Conservation (phyloP, 2,113 vertebrate species). For the Vanacampus margaritifer region DNA sequence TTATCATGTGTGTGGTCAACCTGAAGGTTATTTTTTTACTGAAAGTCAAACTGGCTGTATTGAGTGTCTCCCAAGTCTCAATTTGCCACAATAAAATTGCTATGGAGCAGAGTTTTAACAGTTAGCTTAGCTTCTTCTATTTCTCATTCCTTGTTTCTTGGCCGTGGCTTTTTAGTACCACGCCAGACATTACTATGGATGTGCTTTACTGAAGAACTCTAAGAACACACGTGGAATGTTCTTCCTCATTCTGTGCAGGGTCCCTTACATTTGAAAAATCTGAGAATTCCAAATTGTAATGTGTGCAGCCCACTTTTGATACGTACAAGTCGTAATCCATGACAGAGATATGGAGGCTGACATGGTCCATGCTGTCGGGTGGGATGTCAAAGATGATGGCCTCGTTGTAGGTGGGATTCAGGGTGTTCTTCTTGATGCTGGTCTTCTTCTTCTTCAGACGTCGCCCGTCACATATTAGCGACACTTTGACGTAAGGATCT, state of each 20-base stretch:
- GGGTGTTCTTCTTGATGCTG: conserved; percentile 96
- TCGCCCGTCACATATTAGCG: conserved; percentile 91
- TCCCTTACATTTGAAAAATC: background rate
- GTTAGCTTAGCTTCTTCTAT: too few species aligned
- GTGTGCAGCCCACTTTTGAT: background rate
- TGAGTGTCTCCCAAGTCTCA: too few species aligned
- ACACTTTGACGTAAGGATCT: conserved; percentile 98
- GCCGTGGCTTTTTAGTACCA: too few species aligned
- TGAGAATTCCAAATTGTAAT: background rate
- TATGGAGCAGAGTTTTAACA: too few species aligned
- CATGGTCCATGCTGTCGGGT: conserved; percentile 97
- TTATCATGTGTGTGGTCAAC: too few species aligned
- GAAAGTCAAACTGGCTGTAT: too few species aligned
- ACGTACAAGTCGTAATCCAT: conserved; percentile 97
- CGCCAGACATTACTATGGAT: background rate
- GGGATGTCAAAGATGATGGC: conserved; percentile 99
- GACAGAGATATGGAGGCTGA: conserved; percentile 95
- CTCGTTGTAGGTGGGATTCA: conserved; percentile 97
- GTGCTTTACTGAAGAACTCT: too few species aligned
- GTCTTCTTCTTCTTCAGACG: conserved; percentile 99
- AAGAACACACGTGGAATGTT: too few species aligned
- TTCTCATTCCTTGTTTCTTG: too few species aligned
- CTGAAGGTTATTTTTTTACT: too few species aligned
- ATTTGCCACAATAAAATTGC: too few species aligned
- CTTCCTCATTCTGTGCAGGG: too few species aligned